Conservation (phyloP, 1,140 invertebrate genomes). For the Cephus cinctus region DNA sequence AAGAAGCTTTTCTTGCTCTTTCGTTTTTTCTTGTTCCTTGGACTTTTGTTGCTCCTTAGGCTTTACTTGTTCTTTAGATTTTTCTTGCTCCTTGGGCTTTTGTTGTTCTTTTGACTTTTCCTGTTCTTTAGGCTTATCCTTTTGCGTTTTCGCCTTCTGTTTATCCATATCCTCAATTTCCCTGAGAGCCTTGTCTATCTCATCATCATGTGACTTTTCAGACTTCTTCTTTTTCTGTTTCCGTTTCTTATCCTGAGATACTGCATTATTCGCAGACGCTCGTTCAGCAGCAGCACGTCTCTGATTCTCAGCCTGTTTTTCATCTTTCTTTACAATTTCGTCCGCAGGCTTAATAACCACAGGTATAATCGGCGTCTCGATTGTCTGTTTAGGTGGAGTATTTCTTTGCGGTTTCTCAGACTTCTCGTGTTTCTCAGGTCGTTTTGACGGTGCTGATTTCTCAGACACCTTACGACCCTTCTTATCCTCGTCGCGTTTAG, state of each 20-base stretch:
- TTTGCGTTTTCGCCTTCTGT: slow-evolving; percentile 36
- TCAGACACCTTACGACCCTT: slow-evolving; percentile 1
- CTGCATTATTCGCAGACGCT: slow-evolving; percentile 15
- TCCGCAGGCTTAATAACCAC: background rate
- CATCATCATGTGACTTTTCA: slow-evolving; percentile 53
- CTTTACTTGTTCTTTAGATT: background rate
- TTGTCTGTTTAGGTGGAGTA: slow-evolving; percentile 5
- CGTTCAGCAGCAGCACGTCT: slow-evolving; percentile 10
- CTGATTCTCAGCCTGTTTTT: slow-evolving; percentile 8
- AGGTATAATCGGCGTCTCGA: background rate
- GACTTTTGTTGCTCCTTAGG: background rate
- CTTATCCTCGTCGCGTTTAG: background rate
- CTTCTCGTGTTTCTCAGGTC: background rate
- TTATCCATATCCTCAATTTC: slow-evolving; percentile 59
- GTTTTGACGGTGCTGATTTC: background rate
- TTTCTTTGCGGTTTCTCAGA: background rate
- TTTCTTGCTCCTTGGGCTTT: background rate
- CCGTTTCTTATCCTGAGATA: slow-evolving; percentile 43
- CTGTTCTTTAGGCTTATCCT: slow-evolving; percentile 30
- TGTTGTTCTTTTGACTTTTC: background rate
- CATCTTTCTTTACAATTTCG: background rate
- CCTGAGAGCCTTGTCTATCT: slow-evolving; percentile 62
- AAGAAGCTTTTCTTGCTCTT: background rate
- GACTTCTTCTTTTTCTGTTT: slow-evolving; percentile 53
- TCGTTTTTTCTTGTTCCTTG: background rate